Base-by-base conservation (phyloP, 2,888 invertebrate genomes). In the Calameuta idolon region DNA sequence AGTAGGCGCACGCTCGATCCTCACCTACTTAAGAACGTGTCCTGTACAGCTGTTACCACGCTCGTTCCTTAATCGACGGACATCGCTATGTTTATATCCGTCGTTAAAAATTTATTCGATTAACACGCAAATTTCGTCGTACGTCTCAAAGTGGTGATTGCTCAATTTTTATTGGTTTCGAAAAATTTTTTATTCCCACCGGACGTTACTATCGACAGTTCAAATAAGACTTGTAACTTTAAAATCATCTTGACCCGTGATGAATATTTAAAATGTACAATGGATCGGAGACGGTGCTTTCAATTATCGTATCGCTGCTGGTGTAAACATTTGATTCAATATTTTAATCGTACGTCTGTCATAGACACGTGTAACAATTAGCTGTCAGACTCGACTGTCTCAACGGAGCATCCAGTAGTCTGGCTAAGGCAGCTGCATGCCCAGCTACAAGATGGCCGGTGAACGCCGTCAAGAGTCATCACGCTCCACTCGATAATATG, bases 401-500 rank as follows among this genome's bases (percentile, higher is more conserved):
- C 55, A 40, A 4, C 40, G 15, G 4, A 15, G 40, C 55, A 55
- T 55, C 55, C 55, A 55, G 55, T 55, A 55, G 55, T 55, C 55
- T 55, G 23, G 23, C 23, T 55, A 23, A 55, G 23, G 74, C 74
- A 74, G 74, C 74, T 74, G 74, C 74, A 74, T 23, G 55, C 55
- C 9, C 23, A 9, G 23, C 5, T 55, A 55, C 15, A 55, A 55
- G 74, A 74, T 34, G 23, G 37, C 74, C 74, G 74, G 34, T 74
- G 74, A 74, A 34, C 37, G 35, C 30, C 35, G 74, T 74, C 74
- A 74, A 37, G 35, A 34, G 23, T 31, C 34, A 35, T 74, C 74
- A 74, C 71, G 34, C 74, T 34, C 74, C 34, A 30, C 12, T 34
- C 74, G 74, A 35, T 74, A 74, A 37, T 15, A 35, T 74, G 74